These are phyloP conservation scores for Coregonus clupeaformis DNA, from an alignment of 2,113 vertebrate species.

Conservation along the genomic window DNA sequence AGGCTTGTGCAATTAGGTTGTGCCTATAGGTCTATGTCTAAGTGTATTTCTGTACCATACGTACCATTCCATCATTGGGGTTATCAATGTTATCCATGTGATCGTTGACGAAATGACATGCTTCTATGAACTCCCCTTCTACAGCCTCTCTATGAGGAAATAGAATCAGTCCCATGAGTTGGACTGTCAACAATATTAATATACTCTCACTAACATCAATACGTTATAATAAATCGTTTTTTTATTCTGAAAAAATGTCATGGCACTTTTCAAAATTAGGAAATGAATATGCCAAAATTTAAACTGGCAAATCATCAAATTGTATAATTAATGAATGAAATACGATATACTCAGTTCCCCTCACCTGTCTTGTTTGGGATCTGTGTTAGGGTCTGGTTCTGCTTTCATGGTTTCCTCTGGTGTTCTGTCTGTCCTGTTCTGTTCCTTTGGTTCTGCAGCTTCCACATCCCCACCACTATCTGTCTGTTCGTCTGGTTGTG, in stretches of 20 bases:
- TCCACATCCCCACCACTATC: neutral
- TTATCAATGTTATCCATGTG: constrained; percentile 82
- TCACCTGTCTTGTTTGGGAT: neutral
- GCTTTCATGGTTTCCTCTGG: neutral
- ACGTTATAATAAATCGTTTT: no score
- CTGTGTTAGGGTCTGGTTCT: constrained; percentile 8
- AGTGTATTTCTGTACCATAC: neutral
- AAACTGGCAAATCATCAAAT: no score
- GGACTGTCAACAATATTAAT: neutral
- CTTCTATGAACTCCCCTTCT: constrained; percentile 79
- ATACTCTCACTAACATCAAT: neutral
- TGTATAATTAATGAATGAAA: no score
- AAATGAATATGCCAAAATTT: neutral
- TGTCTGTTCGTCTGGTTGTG: neutral
- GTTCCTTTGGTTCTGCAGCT: constrained; percentile 4
- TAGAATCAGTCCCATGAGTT: neutral
- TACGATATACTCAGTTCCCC: neutral
- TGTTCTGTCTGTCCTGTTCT: neutral
- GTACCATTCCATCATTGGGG: constrained; percentile 82
- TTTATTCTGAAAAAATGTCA: no score
- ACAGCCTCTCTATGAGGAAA: constrained; percentile 58
- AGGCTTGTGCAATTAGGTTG: no score
- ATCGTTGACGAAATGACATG: constrained; percentile 80
- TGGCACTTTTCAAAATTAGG: no score
- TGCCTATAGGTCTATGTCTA: neutral